Evolutionary conservation across 2,797 vertebrate genomes (phyloP).

Genomic region (Sarcoramphus papa): DNA sequence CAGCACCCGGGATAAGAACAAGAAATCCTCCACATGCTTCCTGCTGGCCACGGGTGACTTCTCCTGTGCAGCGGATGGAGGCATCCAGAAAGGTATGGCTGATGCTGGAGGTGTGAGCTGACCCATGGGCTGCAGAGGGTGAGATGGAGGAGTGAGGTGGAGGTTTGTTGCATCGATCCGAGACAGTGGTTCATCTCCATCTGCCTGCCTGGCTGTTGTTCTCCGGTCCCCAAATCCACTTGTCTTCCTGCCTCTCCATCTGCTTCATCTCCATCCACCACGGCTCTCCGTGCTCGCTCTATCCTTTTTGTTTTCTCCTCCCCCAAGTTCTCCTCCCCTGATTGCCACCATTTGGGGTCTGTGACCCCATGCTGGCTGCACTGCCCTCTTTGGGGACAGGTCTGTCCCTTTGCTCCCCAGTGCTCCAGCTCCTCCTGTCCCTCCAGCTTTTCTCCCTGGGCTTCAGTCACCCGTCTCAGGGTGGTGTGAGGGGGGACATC

Average conservation of each 20-base stretch:
- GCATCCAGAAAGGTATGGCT: constrained; percentile 79
- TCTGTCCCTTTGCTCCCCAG: neutral
- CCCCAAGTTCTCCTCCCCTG: neutral
- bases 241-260: neutral
- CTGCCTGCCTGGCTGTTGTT: neutral
- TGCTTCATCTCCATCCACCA: neutral
- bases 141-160: neutral
- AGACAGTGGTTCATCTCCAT: neutral
- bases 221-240: neutral
- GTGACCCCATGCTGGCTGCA: neutral
- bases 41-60: constrained; percentile 85
- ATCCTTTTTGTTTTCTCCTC: neutral
- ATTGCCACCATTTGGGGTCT: rapidly evolving
- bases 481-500: neutral
- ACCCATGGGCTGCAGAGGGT: neutral
- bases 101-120: neutral
- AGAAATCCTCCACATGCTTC: constrained; percentile 90
- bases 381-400: neutral
- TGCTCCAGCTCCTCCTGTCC: neutral
- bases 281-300: neutral
- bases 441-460: neutral
- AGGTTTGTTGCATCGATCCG: neutral
- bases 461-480: neutral
- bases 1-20: constrained; percentile 83
- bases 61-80: constrained; percentile 79